A percentile compares a stretch with the other conserved stretches of the same genome.
These are phyloP conservation scores for Antedon mediterranea DNA, from an alignment of 53 echinoderm and acorn worm species.

Conservation along the genomic window DNA sequence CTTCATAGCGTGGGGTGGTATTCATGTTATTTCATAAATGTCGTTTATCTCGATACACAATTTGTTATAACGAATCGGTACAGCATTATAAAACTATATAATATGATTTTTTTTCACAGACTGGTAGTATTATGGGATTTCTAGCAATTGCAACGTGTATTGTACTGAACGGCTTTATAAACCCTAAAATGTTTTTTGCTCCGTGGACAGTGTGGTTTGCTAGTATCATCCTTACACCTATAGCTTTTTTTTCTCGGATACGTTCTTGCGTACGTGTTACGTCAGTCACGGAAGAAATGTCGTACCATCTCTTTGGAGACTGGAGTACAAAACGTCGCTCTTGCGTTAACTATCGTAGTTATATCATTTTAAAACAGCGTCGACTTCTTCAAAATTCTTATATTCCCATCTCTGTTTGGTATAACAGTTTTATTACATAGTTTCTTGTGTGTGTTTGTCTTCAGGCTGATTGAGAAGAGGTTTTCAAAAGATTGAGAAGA, in stretches of 20 bases:
- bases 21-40: no score
- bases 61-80: no score
- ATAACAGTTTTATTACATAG: conserved; percentile 32
- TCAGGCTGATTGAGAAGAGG: conserved; percentile 1
- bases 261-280: conserved; percentile 34
- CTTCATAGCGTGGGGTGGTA: no score
- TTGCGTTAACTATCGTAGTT: conserved; percentile 55
- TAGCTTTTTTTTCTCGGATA: conserved; percentile 47
- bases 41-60: no score
- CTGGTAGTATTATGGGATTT: conserved; percentile 46
- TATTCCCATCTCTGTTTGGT: conserved; percentile 65
- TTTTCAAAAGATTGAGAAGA: no score
- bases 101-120: conserved; percentile 25
- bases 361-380: conserved; percentile 46
- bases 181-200: conserved; percentile 51
- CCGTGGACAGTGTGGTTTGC: conserved; percentile 73
- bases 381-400: conserved; percentile 36
- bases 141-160: conserved; percentile 31
- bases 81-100: no score
- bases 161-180: conserved; percentile 53
- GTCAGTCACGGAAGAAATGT: conserved; percentile 45
- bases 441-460: conserved; percentile 15
- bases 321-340: conserved; percentile 59
- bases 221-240: conserved; percentile 26
- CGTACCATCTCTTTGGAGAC: conserved; percentile 91